A percentile compares a stretch with the other conserved stretches of the same genome.
These are phyloP conservation scores for Gephyroberyx darwinii DNA, from an alignment of 2,797 vertebrate species.

Conservation along the genomic window DNA sequence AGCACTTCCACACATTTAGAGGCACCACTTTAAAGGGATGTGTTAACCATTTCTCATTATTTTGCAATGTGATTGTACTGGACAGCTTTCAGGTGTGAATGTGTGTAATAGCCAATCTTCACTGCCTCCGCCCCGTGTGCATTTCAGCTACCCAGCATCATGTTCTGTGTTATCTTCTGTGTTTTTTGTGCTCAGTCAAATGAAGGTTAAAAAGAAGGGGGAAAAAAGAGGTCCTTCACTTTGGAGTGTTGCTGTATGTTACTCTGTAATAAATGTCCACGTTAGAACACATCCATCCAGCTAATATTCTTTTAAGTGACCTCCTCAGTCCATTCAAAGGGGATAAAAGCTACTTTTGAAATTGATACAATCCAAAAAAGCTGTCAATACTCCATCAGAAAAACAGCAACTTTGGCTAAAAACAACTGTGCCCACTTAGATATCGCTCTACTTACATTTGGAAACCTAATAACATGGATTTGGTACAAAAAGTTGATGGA, in stretches of 20 bases:
- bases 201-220: not conserved
- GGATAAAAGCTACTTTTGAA: not conserved
- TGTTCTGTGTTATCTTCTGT: no score
- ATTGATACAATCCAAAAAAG: not conserved
- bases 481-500: not conserved
- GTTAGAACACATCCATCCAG: constrained; percentile 23
- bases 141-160: no score
- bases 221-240: not conserved
- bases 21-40: constrained; percentile 3
- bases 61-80: constrained; percentile 3
- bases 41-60: not conserved
- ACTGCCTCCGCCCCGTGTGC: no score
- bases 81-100: not conserved
- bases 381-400: not conserved
- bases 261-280: not conserved
- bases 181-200: not conserved
- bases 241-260: no score
- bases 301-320: constrained; percentile 3
- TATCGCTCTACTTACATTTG: no score
- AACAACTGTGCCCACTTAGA: no score
- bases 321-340: constrained; percentile 9
- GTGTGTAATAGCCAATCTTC: not conserved
- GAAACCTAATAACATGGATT: no score
- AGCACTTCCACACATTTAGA: constrained; percentile 19
- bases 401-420: no score